Evolutionary conservation across 2,888 invertebrate genomes (phyloP).

Genomic region (Ferdinandea cuprea): DNA sequence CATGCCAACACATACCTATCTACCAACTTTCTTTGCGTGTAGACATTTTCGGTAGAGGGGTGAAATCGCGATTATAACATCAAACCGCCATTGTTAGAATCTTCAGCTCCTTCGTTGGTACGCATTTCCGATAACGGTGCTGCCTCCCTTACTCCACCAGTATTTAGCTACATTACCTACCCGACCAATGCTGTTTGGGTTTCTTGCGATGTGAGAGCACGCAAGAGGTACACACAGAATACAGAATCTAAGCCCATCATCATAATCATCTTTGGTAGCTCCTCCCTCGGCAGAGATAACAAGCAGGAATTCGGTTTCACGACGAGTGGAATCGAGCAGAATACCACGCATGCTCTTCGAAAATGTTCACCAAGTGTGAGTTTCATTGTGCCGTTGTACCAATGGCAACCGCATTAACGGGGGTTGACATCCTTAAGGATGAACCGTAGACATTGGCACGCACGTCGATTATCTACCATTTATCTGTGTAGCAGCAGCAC

Average conservation of each 20-base stretch:
- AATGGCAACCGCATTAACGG: slow-evolving; percentile 71
- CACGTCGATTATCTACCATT: slow-evolving; percentile 70
- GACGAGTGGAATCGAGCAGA: slow-evolving; percentile 55
- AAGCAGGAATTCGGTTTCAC: slow-evolving; percentile 39
- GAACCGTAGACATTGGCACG: slow-evolving; percentile 67
- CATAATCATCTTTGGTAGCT: slow-evolving; percentile 76
- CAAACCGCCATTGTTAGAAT: slow-evolving; percentile 82
- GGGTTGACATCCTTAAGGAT: slow-evolving; percentile 74
- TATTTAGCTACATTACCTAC: slow-evolving; percentile 17
- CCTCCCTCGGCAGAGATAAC: slow-evolving; percentile 77
- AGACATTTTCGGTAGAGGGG: slow-evolving; percentile 42
- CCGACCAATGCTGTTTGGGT: slow-evolving; percentile 64
- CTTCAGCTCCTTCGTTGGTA: slow-evolving; percentile 75
- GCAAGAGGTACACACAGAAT: slow-evolving; percentile 53
- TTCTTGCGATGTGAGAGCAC: slow-evolving; percentile 55
- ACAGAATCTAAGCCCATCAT: slow-evolving; percentile 63
- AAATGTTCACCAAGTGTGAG: slow-evolving; percentile 43
- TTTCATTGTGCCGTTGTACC: slow-evolving; percentile 58
- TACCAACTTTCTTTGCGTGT: slow-evolving; percentile 1
- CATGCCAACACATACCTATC: slow-evolving; percentile 7
- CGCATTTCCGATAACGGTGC: slow-evolving; percentile 76
- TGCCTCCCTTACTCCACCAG: slow-evolving; percentile 62
- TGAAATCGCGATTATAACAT: slow-evolving; percentile 77
- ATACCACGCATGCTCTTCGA: slow-evolving; percentile 60
- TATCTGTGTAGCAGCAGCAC: slow-evolving; percentile 59